phyloP scores from a whole-genome alignment of 2,797 vertebrate species.

The Spatula clypeata region DNA sequence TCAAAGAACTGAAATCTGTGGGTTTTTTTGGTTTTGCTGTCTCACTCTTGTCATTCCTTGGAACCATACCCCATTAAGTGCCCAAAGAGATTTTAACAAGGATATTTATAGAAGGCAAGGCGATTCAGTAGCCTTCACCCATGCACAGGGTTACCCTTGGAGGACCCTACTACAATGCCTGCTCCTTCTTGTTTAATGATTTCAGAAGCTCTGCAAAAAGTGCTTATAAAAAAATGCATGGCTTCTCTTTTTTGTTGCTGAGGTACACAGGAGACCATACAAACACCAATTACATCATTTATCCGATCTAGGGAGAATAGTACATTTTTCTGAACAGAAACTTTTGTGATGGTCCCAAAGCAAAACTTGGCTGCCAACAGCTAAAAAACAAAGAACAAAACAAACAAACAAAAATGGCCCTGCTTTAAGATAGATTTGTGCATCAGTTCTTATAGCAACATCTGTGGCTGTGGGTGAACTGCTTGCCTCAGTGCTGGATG shows the following conservation, averaged over 20 bases:
- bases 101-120: not conserved
- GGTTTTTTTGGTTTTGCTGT: not conserved
- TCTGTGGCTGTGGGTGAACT: not conserved
- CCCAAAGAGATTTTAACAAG: not conserved
- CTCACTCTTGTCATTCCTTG: not conserved
- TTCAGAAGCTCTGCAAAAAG: not conserved
- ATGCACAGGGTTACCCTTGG: accelerated
- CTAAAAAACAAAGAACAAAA: not conserved
- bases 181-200: not conserved
- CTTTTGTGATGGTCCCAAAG: not conserved
- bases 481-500: not conserved
- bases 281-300: not conserved
- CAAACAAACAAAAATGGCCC: not conserved
- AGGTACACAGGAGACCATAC: not conserved
- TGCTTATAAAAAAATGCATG: not conserved
- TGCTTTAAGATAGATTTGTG: not conserved
- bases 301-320: not conserved
- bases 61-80: not conserved
- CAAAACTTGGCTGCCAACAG: not conserved
- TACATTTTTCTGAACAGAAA: not conserved
- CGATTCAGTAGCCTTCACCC: not conserved
- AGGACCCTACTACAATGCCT: not conserved
- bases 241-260: not conserved
- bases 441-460: not conserved
- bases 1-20: not conserved